Percentiles rank a stretch among this genome's conserved stretches.
phyloP scores from a whole-genome alignment of 1,140 invertebrate genomes.

The Pachyrhynchus sulphureomaculatus region DNA sequence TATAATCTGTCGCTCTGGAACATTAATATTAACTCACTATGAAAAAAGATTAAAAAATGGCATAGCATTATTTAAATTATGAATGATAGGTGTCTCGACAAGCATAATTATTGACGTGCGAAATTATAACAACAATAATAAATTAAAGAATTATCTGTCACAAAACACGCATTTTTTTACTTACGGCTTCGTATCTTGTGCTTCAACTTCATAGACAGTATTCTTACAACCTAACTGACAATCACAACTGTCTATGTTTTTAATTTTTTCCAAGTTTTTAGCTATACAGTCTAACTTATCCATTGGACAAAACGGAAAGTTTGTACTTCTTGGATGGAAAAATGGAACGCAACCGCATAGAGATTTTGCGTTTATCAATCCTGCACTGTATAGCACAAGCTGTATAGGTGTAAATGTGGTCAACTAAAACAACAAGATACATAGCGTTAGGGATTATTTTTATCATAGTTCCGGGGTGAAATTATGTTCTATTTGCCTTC shows the following conservation, averaged over 20 bases:
- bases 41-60: too few relatives aligned
- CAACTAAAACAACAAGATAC: slow-evolving; percentile 49
- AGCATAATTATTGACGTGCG: too few relatives aligned
- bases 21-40: too few relatives aligned
- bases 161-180: too few relatives aligned
- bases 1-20: neutral
- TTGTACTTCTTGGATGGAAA: slow-evolving; percentile 58
- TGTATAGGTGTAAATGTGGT: slow-evolving; percentile 64
- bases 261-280: slow-evolving; percentile 57
- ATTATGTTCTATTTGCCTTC: too few relatives aligned
- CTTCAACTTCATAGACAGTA: slow-evolving; percentile 72
- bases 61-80: too few relatives aligned
- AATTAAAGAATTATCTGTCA: too few relatives aligned
- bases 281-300: slow-evolving; percentile 61
- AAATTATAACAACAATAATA: too few relatives aligned
- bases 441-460: too few relatives aligned
- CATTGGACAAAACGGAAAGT: slow-evolving; percentile 59
- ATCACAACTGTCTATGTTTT: slow-evolving; percentile 59
- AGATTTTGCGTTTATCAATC: slow-evolving; percentile 60
- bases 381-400: slow-evolving; percentile 69
- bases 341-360: slow-evolving; percentile 67
- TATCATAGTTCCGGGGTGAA: too few relatives aligned
- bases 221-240: slow-evolving; percentile 70
- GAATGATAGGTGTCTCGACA: too few relatives aligned
- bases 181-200: slow-evolving; percentile 62